Percentiles rank a stretch among this genome's conserved stretches.
Evolutionary conservation across 2,113 vertebrate species (phyloP).

Genomic region (human (Homo sapiens)): DNA sequence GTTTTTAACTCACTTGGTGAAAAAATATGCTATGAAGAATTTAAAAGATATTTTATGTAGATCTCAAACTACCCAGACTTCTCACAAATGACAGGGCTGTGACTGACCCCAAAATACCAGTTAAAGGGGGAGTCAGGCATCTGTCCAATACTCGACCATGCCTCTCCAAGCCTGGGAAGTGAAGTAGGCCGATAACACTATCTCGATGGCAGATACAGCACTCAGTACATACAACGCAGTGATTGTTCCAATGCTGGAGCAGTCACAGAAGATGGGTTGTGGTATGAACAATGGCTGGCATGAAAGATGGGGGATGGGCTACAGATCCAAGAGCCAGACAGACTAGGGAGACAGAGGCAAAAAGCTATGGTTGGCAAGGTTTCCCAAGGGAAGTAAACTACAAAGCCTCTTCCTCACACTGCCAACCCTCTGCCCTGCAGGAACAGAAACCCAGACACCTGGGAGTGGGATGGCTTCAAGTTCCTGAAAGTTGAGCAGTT

Average conservation of each 20-base stretch:
- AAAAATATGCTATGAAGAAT: background rate
- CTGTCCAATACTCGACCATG: background rate
- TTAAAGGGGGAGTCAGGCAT: background rate
- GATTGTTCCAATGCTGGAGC: background rate
- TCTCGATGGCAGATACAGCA: background rate
- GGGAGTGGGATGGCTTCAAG: background rate
- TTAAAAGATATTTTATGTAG: background rate
- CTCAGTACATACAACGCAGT: background rate
- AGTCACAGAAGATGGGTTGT: background rate
- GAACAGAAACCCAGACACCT: background rate
- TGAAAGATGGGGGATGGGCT: background rate
- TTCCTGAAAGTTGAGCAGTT: background rate
- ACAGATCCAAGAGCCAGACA: background rate
- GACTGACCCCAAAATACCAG: background rate
- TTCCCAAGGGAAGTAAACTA: conserved; percentile 21
- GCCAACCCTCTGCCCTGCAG: background rate
- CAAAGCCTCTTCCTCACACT: background rate
- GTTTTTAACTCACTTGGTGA: background rate
- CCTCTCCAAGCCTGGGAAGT: background rate
- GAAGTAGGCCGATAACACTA: background rate
- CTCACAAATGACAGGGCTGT: background rate
- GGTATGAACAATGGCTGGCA: background rate
- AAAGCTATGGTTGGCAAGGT: background rate
- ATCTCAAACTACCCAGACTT: background rate
- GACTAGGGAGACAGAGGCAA: background rate